Conservation (phyloP, 2,797 vertebrate species). For the Hemibagrus guttatus region DNA sequence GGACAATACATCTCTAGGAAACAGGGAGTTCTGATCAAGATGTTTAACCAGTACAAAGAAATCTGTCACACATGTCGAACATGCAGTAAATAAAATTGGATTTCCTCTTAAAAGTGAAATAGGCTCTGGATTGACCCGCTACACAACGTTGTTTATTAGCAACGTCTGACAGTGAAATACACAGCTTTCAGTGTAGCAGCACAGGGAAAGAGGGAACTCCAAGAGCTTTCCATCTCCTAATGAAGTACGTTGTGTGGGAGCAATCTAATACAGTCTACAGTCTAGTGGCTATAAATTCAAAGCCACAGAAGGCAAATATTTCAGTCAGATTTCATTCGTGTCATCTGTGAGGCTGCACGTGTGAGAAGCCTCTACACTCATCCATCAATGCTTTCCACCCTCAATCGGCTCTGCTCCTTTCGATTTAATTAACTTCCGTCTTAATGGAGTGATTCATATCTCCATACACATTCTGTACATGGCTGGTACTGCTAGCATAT, state of each 20-base stretch:
- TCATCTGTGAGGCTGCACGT: constrained; percentile 13
- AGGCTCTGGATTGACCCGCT: neutral
- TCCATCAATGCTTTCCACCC: constrained; percentile 30
- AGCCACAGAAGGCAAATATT: constrained; percentile 43
- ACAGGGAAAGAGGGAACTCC: constrained; percentile 10
- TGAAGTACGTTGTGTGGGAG: constrained; percentile 30
- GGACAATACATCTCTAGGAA: neutral
- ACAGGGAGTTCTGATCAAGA: neutral
- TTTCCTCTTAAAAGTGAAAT: constrained; percentile 15
- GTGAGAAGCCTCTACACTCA: constrained; percentile 30
- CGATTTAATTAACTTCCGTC: constrained; percentile 53
- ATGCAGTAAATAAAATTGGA: constrained; percentile 13
- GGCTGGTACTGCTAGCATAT: constrained; percentile 10
- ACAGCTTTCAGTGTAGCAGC: constrained; percentile 28
- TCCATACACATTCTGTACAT: constrained; percentile 35
- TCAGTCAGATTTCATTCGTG: constrained; percentile 49
- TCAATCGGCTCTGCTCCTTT: constrained; percentile 37
- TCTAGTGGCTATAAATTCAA: constrained; percentile 40
- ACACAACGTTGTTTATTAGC: constrained; percentile 19
- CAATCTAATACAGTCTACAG: constrained; percentile 38
- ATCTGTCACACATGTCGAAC: neutral
- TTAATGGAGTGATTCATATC: constrained; percentile 54
- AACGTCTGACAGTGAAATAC: constrained; percentile 32
- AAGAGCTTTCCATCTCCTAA: constrained; percentile 40
- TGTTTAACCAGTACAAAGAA: constrained; percentile 11